phyloP scores from a whole-genome alignment of 2,888 invertebrate species.

The Hypolimnas misippus region DNA sequence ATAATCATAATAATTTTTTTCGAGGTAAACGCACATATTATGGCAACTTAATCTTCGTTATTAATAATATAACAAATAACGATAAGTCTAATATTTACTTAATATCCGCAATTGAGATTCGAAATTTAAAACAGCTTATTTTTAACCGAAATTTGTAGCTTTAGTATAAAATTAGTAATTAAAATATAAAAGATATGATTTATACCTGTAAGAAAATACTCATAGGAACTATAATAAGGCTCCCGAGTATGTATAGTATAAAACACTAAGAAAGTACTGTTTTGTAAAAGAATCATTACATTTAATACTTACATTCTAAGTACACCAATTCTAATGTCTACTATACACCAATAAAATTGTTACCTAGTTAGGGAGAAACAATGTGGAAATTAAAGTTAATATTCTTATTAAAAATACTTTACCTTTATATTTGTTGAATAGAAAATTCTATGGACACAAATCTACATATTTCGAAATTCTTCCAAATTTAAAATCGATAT shows the following conservation, averaged over 20 bases:
- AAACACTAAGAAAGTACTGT: conserved; percentile 15
- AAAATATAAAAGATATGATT: conserved; percentile 14
- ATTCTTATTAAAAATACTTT: conserved; percentile 5
- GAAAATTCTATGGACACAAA: conserved; percentile 1
- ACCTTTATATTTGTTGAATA: not conserved
- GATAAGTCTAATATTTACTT: not conserved
- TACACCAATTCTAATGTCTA: conserved; percentile 6
- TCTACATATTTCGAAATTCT: not conserved
- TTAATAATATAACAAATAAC: not conserved
- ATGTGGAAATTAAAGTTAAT: not conserved
- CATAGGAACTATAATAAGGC: conserved; percentile 23
- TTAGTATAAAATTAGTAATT: not conserved
- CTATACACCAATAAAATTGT: conserved; percentile 3
- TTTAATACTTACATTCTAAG: not conserved
- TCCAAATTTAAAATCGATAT: not conserved
- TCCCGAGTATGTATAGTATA: conserved; percentile 18
- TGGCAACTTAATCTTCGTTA: not conserved
- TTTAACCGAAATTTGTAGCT: not conserved
- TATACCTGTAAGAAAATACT: conserved; percentile 12
- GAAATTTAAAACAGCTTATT: not conserved
- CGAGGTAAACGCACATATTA: not conserved
- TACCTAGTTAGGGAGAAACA: not conserved
- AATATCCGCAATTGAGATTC: not conserved
- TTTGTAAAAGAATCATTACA: not conserved
- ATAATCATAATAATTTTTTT: not conserved